Evolutionary conservation across 1,140 invertebrate species (phyloP).

Genomic region (Listronotus oregonensis): DNA sequence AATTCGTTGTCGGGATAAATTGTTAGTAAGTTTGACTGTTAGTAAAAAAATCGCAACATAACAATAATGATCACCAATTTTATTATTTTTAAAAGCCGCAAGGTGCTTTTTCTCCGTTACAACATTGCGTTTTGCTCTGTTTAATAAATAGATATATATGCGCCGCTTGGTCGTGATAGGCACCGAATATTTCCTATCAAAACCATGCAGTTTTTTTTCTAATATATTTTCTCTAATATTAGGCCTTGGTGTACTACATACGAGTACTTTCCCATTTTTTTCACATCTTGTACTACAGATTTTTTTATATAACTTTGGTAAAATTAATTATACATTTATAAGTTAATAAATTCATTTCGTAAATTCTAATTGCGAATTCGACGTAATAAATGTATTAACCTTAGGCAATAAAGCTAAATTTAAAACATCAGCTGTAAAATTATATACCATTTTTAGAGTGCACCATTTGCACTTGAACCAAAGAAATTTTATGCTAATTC

Average conservation of each 20-base stretch:
- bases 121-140: slow-evolving; percentile 6
- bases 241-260: slow-evolving; percentile 9
- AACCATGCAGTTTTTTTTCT: neutral
- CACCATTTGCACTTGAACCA: neutral
- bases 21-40: slow-evolving; percentile 3
- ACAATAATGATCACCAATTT: slow-evolving; percentile 4
- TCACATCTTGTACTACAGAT: slow-evolving; percentile 4
- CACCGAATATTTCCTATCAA: too few relatives aligned
- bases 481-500: neutral
- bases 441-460: too few relatives aligned
- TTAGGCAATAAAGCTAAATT: neutral
- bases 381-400: neutral
- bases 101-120: slow-evolving; percentile 5
- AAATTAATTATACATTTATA: slow-evolving; percentile 1
- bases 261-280: slow-evolving; percentile 2
- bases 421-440: neutral
- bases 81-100: slow-evolving; percentile 18
- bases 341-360: slow-evolving; percentile 1
- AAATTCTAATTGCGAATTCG: too few relatives aligned
- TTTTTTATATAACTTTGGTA: slow-evolving; percentile 15
- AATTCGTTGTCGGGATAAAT: slow-evolving; percentile 9
- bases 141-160: slow-evolving; percentile 5
- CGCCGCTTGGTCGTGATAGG: too few relatives aligned
- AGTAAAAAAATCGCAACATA: neutral
- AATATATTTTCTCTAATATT: slow-evolving; percentile 7